Evolutionary conservation across 2,113 vertebrate species (phyloP), one percentile per base, ranked within the genome.

Genomic region (Electrona antarctica): DNA sequence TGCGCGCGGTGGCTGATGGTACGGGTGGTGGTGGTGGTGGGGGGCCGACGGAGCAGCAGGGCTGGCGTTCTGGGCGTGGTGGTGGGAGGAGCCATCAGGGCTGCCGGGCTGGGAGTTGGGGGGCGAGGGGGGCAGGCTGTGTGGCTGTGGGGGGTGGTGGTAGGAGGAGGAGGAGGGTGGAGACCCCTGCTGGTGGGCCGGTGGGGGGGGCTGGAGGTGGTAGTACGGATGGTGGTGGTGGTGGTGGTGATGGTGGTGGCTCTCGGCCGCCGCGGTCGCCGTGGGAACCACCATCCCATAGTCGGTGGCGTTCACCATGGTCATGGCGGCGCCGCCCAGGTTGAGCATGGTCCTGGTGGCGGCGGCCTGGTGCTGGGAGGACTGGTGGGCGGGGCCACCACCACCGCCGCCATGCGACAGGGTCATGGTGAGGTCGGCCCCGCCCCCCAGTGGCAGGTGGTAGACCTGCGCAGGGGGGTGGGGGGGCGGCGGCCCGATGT

Each of bases 61-160:
- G 57, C 21, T 21, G 21, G 21, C 21, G 57, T 3, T 15, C 9
- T 7, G 14, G 21, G 21, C 57, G 75, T 85, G 91, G 75, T 96
- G 91, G 3, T 95, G 94, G 73, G 93, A 94, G 33, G 33, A 41
- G 33, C 33, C 33, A 59, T 96, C 95, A 0, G 96, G 96, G 81
- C 96, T 96, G 9, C 94, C 94, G 0, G 96, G 96, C 87, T 97
- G 96, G 0, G 96, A 98, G 92, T 97, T 97, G 7, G 96, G 96
- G 0, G 96, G 96, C 0, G 96, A 97, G 0, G 96, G 96, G 0
- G 96, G 96, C 76, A 97, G 90, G 64, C 90, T 95, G 75, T 96
- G 93, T 2, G 62, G 89, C 92, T 0, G 95, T 78, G 73, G 89
- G 0, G 93, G 67, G 13, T 86, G 57, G 33, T 91, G 47, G 7